Evolutionary conservation across 2,888 invertebrate species (phyloP).

Genomic region (Merodon equestris): DNA sequence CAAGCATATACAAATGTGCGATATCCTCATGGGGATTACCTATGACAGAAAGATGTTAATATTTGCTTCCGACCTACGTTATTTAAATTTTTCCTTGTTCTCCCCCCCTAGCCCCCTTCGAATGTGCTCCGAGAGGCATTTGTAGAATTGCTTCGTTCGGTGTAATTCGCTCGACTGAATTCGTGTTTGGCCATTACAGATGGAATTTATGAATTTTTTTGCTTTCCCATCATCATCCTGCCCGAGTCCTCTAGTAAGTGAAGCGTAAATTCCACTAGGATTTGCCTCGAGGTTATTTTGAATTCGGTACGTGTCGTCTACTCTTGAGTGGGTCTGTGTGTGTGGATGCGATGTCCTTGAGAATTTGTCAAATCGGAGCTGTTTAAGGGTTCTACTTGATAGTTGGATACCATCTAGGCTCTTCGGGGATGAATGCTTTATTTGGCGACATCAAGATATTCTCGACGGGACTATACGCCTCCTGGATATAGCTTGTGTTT

Average conservation of each 20-base stretch:
- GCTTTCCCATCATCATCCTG: not conserved
- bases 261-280: not conserved
- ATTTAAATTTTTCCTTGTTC: slow-evolving; percentile 55
- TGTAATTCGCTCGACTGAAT: slow-evolving; percentile 38
- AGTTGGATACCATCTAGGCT: too few relatives aligned
- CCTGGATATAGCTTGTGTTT: too few relatives aligned
- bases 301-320: slow-evolving; percentile 5
- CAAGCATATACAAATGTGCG: slow-evolving; percentile 30
- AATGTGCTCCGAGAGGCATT: not conserved
- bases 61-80: slow-evolving; percentile 50
- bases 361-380: too few relatives aligned
- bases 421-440: too few relatives aligned
- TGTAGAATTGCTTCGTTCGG: slow-evolving; percentile 37
- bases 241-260: too few relatives aligned
- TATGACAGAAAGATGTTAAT: slow-evolving; percentile 52
- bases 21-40: slow-evolving; percentile 48
- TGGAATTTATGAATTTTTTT: slow-evolving; percentile 40
- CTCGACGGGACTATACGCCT: too few relatives aligned
- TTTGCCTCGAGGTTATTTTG: not conserved
- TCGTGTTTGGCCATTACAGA: slow-evolving; percentile 36
- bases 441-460: too few relatives aligned
- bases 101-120: not conserved
- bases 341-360: not conserved
- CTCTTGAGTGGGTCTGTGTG: slow-evolving; percentile 3
- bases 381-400: too few relatives aligned